Base-by-base conservation (phyloP, 2,113 vertebrate genomes). In the Mixornis gularis region DNA sequence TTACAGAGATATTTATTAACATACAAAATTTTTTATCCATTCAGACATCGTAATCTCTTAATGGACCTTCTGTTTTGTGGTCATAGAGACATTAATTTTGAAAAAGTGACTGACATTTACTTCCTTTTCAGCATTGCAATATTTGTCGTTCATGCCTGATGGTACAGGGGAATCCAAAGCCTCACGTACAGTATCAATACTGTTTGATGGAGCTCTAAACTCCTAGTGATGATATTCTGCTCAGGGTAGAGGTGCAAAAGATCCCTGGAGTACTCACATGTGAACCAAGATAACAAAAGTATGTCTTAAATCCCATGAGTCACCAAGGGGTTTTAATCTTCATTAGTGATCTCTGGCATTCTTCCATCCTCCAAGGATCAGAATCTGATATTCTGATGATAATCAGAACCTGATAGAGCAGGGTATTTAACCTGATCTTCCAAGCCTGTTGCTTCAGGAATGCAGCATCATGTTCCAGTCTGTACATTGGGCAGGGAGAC, bases 181-280 rank as follows among this genome's bases (percentile, higher is more conserved):
- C 6, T 77, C 62, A 49, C 1, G 2, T 68, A 30, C 6, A 53
- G 14, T 62, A 20, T 72, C 8, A 2, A 14, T 55, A 22, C 15
- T 10, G 1, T 24, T 3, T 34, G 1, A 0, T 24, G 12, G 30
- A 74, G 5, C 10, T 13, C 17, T 72, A 38, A 77, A 48, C 12
- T 48, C 38, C 5, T n/a, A 65, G 9, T 26, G 27, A 52, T 58
- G 36, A 44, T 10, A 71, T 27, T 51, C 60, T 84, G 17, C 58
- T 62, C 9, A 62, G 7, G 9, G 7, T 3, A 56, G 17, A 60
- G 17, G 18, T 49, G 4, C 34, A 44, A 55, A 87, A 78, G 15
- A 43, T 30, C 27, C 10, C 20, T 64, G 7, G 40, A 52, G 25
- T 53, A 41, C n/a, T 93, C 5, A 8, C 8, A 62, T 24, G 7